Evolutionary conservation across 2,888 invertebrate genomes (phyloP), one percentile per base, ranked within the genome.

Genomic region (Crioceris asparagi): DNA sequence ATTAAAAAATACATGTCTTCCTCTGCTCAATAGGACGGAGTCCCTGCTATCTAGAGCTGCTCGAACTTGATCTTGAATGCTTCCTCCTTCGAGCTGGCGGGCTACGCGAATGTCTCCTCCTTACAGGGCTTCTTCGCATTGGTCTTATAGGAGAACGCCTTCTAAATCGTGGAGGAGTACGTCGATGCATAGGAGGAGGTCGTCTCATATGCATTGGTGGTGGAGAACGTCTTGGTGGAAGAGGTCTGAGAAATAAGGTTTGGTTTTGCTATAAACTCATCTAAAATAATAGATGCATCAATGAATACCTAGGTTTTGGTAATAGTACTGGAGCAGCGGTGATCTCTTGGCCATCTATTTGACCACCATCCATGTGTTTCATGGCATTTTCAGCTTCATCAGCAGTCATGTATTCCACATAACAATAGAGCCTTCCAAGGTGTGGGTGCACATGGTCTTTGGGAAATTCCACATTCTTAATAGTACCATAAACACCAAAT

Each of bases 321-420:
- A 88, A 70, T 57, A 93, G 68, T 43, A 96, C 91, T n/a, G 93
- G 88, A 25, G 92, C 90, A 19, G 90, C 92, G 15, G 91, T 88
- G 35, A 97, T 84, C 68, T 93, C 93, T 62, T 93, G 90, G 11
- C 91, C 91, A 68, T 94, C 93, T 56, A 96, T 86, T 68, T 94
- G 93, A 36, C 92, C 98, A 60, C 96, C 97, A 67, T 98, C 96
- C 97, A 98, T 97, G 59, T 96, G 92, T 64, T 96, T 96, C 80
- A 97, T 90, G 1, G 97, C 97, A 63, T 93, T 92, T 61, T 96
- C 94, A 14, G 97, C 96, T 64, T 96, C 94, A 50, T 96, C 96
- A 0, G 92, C 74, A 36, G 80, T 88, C 47, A 79, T 82, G 65
- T 85, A 98, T 57, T 98, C 97, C 2, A 98, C 86, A 62, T 96